Base-by-base conservation (phyloP, 2,113 vertebrate species). In the Oreochromis tanganicae region DNA sequence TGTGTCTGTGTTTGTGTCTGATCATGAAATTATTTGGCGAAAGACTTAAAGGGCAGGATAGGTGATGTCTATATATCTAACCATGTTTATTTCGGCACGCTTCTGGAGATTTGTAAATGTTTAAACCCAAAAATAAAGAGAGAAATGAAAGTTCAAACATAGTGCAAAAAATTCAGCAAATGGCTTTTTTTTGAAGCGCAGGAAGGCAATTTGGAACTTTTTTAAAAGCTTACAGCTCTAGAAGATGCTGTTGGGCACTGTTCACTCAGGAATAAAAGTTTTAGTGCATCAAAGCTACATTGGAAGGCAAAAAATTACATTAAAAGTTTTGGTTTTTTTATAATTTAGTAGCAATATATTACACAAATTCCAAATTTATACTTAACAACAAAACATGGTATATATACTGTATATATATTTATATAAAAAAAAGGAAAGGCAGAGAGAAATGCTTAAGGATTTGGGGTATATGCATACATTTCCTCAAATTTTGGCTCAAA, bases 311-410 rank as follows among this genome's bases (percentile, higher is more conserved):
- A 78, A 92, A 94, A 96, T 96, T 95, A 96, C 93, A 95, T 95
- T 95, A 95, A 94, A 96, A 81, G 82, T 92, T 92, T 93, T 89
- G 55, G 87, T 85, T 93, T 88, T 93, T 94, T 95, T 86, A 96
- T 97, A 97, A 96, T 96, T 97, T 96, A 96, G 94, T 94, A 93
- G 85, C 93, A 96, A 97, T 96, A 97, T 97, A 96, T 96, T 97
- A 97, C 96, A 96, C 90, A 96, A 95, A 95, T 96, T 96, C 95
- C 93, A 96, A 96, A 96, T 93, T 96, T 94, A 96, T 96, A 95
- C 93, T 94, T 90, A 95, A 95, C 88, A 92, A 94, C 92, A 94
- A 92, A 92, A 94, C 92, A 90, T 88, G 89, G 89, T 73, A 85
- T 87, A 93, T 94, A 91, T 92, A 93, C 86, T 84, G 86, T 89